Conservation (phyloP, 2,888 invertebrate genomes). For the Empis stercorea region DNA sequence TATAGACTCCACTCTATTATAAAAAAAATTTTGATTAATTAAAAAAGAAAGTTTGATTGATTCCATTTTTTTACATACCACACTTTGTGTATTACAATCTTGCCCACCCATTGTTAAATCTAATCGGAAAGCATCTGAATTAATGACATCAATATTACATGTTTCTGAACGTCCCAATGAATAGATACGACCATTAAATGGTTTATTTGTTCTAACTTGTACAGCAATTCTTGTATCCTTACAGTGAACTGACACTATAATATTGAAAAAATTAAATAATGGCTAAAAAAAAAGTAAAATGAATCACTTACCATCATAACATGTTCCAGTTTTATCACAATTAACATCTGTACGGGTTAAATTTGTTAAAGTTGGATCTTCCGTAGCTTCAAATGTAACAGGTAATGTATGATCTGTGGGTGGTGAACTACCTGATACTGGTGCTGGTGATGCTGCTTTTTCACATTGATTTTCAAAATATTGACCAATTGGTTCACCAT, state of each 20-base stretch:
- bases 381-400: slow-evolving; percentile 63
- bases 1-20: slow-evolving; percentile 75
- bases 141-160: slow-evolving; percentile 86
- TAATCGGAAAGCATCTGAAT: slow-evolving; percentile 81
- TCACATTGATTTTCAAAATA: slow-evolving; percentile 87
- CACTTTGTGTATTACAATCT: slow-evolving; percentile 90
- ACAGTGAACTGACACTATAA: slow-evolving; percentile 80
- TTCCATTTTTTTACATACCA: slow-evolving; percentile 49
- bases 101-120: slow-evolving; percentile 89
- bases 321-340: slow-evolving; percentile 89
- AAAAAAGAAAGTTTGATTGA: background rate
- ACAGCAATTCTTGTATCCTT: slow-evolving; percentile 89
- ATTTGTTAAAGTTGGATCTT: slow-evolving; percentile 60
- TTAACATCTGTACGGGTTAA: slow-evolving; percentile 67
- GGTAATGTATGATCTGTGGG: slow-evolving; percentile 50
- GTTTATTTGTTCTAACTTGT: slow-evolving; percentile 83
- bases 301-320: slow-evolving; percentile 77
- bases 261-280: slow-evolving; percentile 9
- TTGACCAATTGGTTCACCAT: slow-evolving; percentile 77
- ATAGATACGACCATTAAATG: slow-evolving; percentile 89
- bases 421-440: slow-evolving; percentile 24
- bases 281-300: no score
- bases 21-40: background rate
- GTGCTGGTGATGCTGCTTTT: slow-evolving; percentile 35
- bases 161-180: slow-evolving; percentile 88